These are phyloP conservation scores for Strigamia transsilvanica DNA, from an alignment of 2,888 invertebrate species.

Conservation along the genomic window DNA sequence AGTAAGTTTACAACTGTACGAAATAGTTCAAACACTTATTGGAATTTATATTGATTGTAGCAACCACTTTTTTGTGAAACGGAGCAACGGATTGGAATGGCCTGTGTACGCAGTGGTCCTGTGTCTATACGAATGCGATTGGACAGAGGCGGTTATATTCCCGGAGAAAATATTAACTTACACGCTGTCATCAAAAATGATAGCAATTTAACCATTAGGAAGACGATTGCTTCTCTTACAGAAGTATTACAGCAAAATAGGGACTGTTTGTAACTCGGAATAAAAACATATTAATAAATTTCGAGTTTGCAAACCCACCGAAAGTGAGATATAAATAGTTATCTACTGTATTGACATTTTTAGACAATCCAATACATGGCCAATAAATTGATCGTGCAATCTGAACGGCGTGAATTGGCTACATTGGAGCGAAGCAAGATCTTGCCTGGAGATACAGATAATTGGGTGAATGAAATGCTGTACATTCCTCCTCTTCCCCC, in stretches of 20 bases:
- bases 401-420: slow-evolving; percentile 85
- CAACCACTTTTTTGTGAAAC: slow-evolving; percentile 91
- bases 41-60: slow-evolving; percentile 65
- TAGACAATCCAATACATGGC: slow-evolving; percentile 89
- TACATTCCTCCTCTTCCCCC: slow-evolving; percentile 94
- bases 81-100: slow-evolving; percentile 87
- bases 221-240: slow-evolving; percentile 84
- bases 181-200: slow-evolving; percentile 85
- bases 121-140: slow-evolving; percentile 85
- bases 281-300: no score
- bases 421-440: slow-evolving; percentile 81
- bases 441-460: slow-evolving; percentile 80
- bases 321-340: no score
- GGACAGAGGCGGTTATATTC: slow-evolving; percentile 92
- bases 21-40: slow-evolving; percentile 1
- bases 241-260: slow-evolving; percentile 66
- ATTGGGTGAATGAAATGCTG: slow-evolving; percentile 87
- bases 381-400: slow-evolving; percentile 83
- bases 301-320: no score
- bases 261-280: no score
- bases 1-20: slow-evolving; percentile 70
- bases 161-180: slow-evolving; percentile 89
- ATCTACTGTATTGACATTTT: slow-evolving; percentile 48
- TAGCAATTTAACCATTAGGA: slow-evolving; percentile 83
- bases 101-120: slow-evolving; percentile 86